These are phyloP conservation scores for Momotus momota DNA, from an alignment of 2,797 vertebrate species.

Conservation along the genomic window DNA sequence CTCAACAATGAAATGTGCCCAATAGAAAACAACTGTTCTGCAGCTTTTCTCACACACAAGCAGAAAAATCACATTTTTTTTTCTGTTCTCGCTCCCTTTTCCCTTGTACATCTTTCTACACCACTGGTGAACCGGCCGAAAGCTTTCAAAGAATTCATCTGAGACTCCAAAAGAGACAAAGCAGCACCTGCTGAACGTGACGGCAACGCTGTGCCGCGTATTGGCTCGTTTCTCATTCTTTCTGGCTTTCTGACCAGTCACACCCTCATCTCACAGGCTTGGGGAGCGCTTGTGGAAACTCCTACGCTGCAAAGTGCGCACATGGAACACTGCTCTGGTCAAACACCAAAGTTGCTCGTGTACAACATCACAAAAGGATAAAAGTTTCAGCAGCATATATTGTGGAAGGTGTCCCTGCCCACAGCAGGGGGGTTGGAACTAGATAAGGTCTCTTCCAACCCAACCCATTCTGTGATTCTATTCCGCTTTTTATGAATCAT, in stretches of 20 bases:
- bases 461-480: not conserved
- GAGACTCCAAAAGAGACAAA: not conserved
- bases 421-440: not conserved
- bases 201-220: not conserved
- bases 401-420: not conserved
- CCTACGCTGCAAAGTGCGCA: not conserved
- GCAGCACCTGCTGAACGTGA: not conserved
- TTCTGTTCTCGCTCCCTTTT: not conserved
- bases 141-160: constrained; percentile 26
- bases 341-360: not conserved
- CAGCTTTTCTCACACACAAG: not conserved
- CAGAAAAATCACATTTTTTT: not conserved
- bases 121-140: not conserved
- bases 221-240: not conserved
- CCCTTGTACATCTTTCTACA: not conserved
- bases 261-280: not conserved
- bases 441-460: not conserved
- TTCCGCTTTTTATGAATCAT: not conserved
- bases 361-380: not conserved
- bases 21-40: not conserved
- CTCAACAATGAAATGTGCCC: accelerated
- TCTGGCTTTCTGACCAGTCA: not conserved
- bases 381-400: not conserved
- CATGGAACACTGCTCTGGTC: not conserved
- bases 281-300: not conserved